Base-by-base conservation (phyloP, 1,140 invertebrate genomes). In the Lucilia sericata region DNA sequence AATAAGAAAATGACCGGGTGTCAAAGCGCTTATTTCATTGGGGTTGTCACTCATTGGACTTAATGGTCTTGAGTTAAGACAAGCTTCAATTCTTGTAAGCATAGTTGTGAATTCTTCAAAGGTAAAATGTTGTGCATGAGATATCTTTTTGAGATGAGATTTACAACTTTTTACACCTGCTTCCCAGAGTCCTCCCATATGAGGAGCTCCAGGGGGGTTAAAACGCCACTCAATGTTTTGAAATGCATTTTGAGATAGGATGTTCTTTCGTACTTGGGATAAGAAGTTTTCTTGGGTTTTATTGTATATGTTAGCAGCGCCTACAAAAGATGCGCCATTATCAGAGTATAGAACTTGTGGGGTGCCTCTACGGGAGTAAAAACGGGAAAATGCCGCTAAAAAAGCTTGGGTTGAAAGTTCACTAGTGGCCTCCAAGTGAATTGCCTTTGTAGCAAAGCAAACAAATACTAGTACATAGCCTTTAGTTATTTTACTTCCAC, bases 1-100 rank as follows among this genome's bases (percentile, higher is more conserved):
- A 13, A 91, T 87, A 8, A 91, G 82, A 82, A 92, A 91, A 85
- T 91, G 89, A 17, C 87, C 88, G 83, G 90, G 88, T 14, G 89
- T 91, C 12, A 91, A 84, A 7, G 60, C 80, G 2, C 36, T 12
- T 8, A 85, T 80, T 47, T 91, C 89, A 30, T 86, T 83, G 12
- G 86, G 83, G 60, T 88, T 84, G 83, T 86, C 83, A 21, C 87
- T 85, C 34, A 89, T 21, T 5, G 85, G 82, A 76, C 86, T 86
- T 0, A 91, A 84, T 5, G 90, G 88, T 8, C 88, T 25, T 1
- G 87, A 89, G 70, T 91, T 91, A 0, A 91, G 49, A 34, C 86
- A 86, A 4, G 84, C 84, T 85, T 87, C 87, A 42, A 86, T 84
- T 88, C 42, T 42, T 34, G 74, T 34, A 75, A 75, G 74, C 7